phyloP scores from a whole-genome alignment of 1,140 invertebrate genomes.

The Oreohelix idahoensis region DNA sequence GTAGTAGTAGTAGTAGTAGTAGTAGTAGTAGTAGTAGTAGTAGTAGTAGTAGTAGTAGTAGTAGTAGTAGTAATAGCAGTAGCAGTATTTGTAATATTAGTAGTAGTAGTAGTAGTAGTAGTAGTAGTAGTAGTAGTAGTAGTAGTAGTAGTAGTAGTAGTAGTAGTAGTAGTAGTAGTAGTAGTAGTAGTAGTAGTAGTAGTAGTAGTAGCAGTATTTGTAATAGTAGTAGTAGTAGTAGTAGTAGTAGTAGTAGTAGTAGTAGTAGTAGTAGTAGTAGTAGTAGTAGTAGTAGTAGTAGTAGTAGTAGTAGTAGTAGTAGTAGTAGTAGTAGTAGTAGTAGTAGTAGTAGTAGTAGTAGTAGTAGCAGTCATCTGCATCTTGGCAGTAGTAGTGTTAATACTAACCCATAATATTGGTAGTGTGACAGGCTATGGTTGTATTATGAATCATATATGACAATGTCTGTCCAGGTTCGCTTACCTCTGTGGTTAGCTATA shows the following conservation, averaged over 20 bases:
- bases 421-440: too few species aligned
- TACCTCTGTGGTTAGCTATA: too few species aligned
- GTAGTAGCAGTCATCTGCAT: background rate
- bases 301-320: slow-evolving; percentile 15
- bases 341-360: slow-evolving; percentile 8
- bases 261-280: slow-evolving; percentile 1
- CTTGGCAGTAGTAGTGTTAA: background rate
- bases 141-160: slow-evolving; percentile 1
- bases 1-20: background rate
- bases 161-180: slow-evolving; percentile 10
- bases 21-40: slow-evolving; percentile 1
- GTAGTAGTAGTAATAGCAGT: background rate
- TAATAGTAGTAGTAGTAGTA: slow-evolving; percentile 24
- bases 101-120: background rate
- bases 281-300: slow-evolving; percentile 3
- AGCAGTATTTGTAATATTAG: background rate
- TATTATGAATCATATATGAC: too few species aligned
- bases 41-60: background rate
- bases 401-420: too few species aligned
- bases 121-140: background rate
- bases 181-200: slow-evolving; percentile 26
- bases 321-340: background rate
- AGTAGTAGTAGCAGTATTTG: background rate
- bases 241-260: background rate
- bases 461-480: too few species aligned